Evolutionary conservation across 2,888 invertebrate species (phyloP), one percentile per base, ranked within the genome.

Genomic region (Latrodectus elegans): DNA sequence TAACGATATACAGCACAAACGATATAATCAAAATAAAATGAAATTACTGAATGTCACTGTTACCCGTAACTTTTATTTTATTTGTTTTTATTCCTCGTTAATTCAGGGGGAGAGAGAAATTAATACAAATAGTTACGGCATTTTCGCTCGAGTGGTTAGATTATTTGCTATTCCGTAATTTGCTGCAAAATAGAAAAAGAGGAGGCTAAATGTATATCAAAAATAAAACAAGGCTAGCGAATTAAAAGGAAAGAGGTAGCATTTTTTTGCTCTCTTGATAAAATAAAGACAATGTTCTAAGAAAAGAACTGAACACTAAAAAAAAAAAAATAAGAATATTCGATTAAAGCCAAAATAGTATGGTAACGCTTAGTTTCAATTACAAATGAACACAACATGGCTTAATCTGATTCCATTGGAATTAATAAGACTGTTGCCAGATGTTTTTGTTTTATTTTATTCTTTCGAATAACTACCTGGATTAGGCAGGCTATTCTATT

Each of bases 301-400:
- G n/a, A 60, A 15, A n/a, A 60, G 60, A 68, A 17, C 15, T 67
- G 17, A 14, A 67, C 17, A 11, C 67, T 11, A 22, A 68, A 17
- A 11, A 68, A 22, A 68, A 68, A 10, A 67, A 67, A 17, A 9
- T 4, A 22, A 67, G n/a, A 67, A 68, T 17, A 38, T 38, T 38
- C 38, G 38, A 38, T 38, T 38, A 38, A 38, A 38, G 4, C 38
- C 38, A 22, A 68, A 64, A 83, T 38, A 64, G n/a, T 17, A 64
- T 17, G 15, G 17, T 12, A n/a, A 12, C 14, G 6, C 14, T 55
- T 76, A 64, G 86, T 87, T 87, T 87, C 86, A 81, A 77, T 87
- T 87, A 87, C 86, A 81, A 87, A 87, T 87, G 81, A 87, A 81
- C 77, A 77, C 12, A 71, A 55, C 55, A 68, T 67, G 12, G 60